phyloP scores from a whole-genome alignment of 1,140 invertebrate species.

The Zaprionus ghesquierei region DNA sequence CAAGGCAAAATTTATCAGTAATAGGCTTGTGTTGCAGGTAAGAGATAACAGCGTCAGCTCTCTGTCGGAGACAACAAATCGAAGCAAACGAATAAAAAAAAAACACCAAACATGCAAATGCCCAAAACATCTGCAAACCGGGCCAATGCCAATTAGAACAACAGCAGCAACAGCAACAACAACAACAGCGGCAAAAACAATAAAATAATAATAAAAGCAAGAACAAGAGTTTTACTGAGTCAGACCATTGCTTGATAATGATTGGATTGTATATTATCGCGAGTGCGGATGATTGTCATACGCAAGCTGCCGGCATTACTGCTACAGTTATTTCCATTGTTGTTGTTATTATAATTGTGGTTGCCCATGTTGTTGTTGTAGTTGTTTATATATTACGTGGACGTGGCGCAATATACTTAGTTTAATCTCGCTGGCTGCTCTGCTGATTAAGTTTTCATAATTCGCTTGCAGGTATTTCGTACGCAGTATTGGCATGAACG shows the following conservation, averaged over 20 bases:
- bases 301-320: slow-evolving; percentile 17
- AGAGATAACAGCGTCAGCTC: neutral
- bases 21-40: slow-evolving; percentile 34
- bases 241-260: slow-evolving; percentile 42
- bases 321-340: neutral
- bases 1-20: slow-evolving; percentile 37
- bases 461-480: slow-evolving; percentile 34
- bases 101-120: neutral
- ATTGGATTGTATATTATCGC: slow-evolving; percentile 39
- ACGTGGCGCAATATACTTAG: slow-evolving; percentile 67
- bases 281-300: slow-evolving; percentile 23
- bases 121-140: slow-evolving; percentile 7
- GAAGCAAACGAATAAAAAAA: neutral
- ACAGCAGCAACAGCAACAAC: slow-evolving; percentile 39
- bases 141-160: slow-evolving; percentile 33
- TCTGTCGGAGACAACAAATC: neutral
- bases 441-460: slow-evolving; percentile 41
- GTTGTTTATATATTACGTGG: slow-evolving; percentile 62
- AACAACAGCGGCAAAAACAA: slow-evolving; percentile 21
- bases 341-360: slow-evolving; percentile 12
- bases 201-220: neutral
- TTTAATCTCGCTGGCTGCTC: slow-evolving; percentile 54
- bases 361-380: slow-evolving; percentile 20
- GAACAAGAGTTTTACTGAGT: slow-evolving; percentile 27
- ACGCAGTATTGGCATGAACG: slow-evolving; percentile 49